A percentile compares a stretch with the other conserved stretches of the same genome.
Conservation (phyloP, 2,888 invertebrate genomes). For the Brachyptera putata region DNA sequence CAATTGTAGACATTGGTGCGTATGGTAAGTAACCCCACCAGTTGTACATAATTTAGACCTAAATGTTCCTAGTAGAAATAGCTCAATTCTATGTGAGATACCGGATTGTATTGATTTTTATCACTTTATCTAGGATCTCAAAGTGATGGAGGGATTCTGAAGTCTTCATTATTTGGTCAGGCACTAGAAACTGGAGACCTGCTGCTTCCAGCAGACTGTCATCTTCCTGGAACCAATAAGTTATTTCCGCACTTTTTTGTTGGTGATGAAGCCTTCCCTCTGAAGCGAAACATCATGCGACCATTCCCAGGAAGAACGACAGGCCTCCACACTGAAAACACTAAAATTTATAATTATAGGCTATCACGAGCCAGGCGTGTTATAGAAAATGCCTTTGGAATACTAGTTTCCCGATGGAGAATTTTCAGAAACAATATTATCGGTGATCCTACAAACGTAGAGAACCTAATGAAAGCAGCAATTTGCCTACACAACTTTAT, state of each 20-base stretch:
- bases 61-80: not conserved
- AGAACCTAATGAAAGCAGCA: slow-evolving; percentile 20
- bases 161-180: slow-evolving; percentile 2
- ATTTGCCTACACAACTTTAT: slow-evolving; percentile 25
- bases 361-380: slow-evolving; percentile 22
- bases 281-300: slow-evolving; percentile 22
- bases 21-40: not conserved
- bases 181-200: not conserved
- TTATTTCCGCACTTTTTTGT: slow-evolving; percentile 23
- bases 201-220: slow-evolving; percentile 1
- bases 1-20: slow-evolving; percentile 15
- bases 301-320: slow-evolving; percentile 23
- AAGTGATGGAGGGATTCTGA: slow-evolving; percentile 16
- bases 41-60: not conserved
- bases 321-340: slow-evolving; percentile 14
- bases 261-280: slow-evolving; percentile 29
- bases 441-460: slow-evolving; percentile 11
- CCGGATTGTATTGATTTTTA: not conserved
- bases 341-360: slow-evolving; percentile 26
- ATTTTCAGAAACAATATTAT: slow-evolving; percentile 15
- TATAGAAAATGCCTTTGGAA: slow-evolving; percentile 28
- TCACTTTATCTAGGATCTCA: not conserved
- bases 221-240: not conserved
- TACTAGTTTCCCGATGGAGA: slow-evolving; percentile 20
- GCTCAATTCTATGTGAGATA: too few relatives aligned